Base-by-base conservation (phyloP, 2,797 vertebrate genomes). In the Enteromius fasciolatus region DNA sequence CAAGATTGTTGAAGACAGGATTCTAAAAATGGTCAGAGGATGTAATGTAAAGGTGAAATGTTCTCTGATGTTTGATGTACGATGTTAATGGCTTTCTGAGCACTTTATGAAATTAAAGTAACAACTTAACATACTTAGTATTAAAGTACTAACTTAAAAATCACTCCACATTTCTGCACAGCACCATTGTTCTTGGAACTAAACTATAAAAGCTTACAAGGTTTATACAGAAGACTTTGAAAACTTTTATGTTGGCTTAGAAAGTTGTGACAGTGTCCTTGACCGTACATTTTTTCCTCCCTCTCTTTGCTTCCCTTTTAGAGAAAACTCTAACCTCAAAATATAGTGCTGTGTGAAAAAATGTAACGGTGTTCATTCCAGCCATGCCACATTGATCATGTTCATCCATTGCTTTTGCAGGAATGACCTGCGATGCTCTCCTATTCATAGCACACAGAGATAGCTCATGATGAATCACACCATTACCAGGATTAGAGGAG, bases 401-500 rank as follows among this genome's bases (percentile, higher is more conserved):
- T 81, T 70, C 83, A 59, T 81, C 59, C 54, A 81, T 48, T 31
- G 44, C 54, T 76, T 81, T 64, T 77, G 44, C 36, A 70, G 66
- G 73, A 76, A 76, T 66, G 44, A 72, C 67, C 50, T 78, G 66
- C 36, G 33, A 69, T 76, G 23, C 74, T 61, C 63, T 78, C 54
- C 79, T 85, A 72, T 64, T 81, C 83, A 85, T 73, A 85, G 79
- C 33, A 44, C 23, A 36, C 20, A 70, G 67, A 57, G 66, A 81
- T 48, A 69, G 67, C 66, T 31, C 8, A 63, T 81, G 83, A 85
- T 78, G 25, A 78, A 85, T 85, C 46, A 64, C 74, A 72, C 74
- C 46, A 78, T 81, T 77, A 46, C 25, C 57, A 57, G 33, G 39
- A 77, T 81, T 48, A 72, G 54, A 84, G 14, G 54, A 77, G 74